Percentiles rank a stretch among this genome's conserved stretches.
Evolutionary conservation across 2,113 vertebrate genomes (phyloP).

Genomic region (Festucalex cinctus): DNA sequence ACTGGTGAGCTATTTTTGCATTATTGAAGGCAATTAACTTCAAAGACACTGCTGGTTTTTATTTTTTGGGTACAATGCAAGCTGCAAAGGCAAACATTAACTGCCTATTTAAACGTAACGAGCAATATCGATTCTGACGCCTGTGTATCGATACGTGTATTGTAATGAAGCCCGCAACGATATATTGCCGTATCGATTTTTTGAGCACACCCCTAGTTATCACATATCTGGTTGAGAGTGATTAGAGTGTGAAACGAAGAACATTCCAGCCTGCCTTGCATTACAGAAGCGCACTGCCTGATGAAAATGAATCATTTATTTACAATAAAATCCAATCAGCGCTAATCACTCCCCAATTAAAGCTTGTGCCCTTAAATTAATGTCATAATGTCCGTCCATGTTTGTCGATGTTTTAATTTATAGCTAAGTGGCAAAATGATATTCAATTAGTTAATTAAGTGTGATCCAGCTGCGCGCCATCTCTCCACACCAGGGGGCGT

Average conservation of each 20-base stretch:
- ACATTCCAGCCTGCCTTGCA: neutral
- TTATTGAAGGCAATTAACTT: no score
- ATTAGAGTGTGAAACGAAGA: neutral
- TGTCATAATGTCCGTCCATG: slow-evolving; percentile 59
- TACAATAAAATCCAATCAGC: slow-evolving; percentile 40
- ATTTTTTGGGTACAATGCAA: no score
- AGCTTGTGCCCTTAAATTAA: slow-evolving; percentile 52
- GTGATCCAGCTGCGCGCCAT: slow-evolving; percentile 77
- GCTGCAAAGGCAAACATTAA: no score
- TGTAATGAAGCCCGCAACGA: no score
- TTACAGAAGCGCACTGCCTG: neutral
- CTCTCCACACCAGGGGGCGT: slow-evolving; percentile 68
- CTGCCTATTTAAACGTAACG: no score
- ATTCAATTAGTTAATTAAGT: slow-evolving; percentile 79
- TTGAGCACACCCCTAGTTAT: no score
- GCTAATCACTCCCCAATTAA: slow-evolving; percentile 38
- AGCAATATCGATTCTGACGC: no score
- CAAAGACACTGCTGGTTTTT: no score
- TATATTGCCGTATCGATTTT: no score
- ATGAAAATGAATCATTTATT: slow-evolving; percentile 27
- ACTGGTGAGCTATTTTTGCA: no score
- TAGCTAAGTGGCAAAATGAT: slow-evolving; percentile 73
- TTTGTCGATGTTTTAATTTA: slow-evolving; percentile 69
- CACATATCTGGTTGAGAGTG: neutral
- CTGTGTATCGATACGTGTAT: no score